A percentile compares a stretch with the other conserved stretches of the same genome.
Evolutionary conservation across 2,113 vertebrate genomes (phyloP).

Genomic region (Enhydra lutris): DNA sequence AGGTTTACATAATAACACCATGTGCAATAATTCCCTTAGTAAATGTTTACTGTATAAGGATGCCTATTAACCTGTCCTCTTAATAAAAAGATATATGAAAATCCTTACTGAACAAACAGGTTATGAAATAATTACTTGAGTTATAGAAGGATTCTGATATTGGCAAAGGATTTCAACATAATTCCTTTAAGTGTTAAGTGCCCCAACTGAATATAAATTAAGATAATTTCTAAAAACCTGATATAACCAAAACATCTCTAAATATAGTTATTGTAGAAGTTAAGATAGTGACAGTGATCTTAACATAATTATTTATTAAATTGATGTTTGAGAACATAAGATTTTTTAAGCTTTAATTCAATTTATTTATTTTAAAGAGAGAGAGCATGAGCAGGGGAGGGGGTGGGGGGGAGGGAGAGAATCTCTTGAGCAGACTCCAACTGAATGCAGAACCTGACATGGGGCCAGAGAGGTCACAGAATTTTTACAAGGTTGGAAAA

Average conservation of each 20-base stretch:
- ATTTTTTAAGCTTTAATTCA: neutral
- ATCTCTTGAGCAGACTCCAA: neutral
- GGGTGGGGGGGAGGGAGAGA: neutral
- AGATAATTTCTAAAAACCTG: conserved; percentile 1
- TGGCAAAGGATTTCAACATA: neutral
- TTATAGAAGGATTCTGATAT: neutral
- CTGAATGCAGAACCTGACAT: neutral
- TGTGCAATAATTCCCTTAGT: neutral
- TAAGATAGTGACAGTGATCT: neutral
- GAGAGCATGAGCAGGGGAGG: neutral
- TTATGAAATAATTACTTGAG: conserved; percentile 4
- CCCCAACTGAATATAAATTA: neutral
- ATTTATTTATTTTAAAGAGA: neutral
- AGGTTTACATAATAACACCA: neutral
- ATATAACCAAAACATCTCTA: neutral
- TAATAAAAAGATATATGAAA: neutral
- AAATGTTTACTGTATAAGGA: neutral
- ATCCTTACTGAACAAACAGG: neutral
- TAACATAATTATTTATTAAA: neutral
- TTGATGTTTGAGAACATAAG: neutral
- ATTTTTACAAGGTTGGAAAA: neutral
- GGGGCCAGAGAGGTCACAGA: neutral
- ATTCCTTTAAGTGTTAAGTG: conserved; percentile 14
- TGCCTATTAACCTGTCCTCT: neutral
- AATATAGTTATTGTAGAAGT: neutral